phyloP scores from a whole-genome alignment of 2,113 vertebrate species.

The Lethenteron camtschaticum region DNA sequence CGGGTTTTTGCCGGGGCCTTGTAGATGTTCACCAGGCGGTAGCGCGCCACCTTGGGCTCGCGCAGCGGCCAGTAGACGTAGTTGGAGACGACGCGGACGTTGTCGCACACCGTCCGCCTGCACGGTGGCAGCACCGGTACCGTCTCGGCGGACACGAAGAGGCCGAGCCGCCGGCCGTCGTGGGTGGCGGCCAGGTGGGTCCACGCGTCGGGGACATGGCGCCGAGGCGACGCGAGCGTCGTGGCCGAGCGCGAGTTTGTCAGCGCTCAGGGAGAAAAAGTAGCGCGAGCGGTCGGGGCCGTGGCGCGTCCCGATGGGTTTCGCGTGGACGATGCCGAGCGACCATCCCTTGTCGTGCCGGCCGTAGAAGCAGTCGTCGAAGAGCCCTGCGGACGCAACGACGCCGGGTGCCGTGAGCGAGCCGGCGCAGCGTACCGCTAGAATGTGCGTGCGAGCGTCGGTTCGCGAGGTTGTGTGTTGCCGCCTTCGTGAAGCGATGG shows the following conservation, averaged over 20 bases:
- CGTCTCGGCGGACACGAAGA: no score
- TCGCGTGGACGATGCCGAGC: slow-evolving; percentile 39
- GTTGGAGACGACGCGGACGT: no score
- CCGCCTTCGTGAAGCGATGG: no score
- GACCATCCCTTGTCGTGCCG: slow-evolving; percentile 89
- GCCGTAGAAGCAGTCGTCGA: slow-evolving; percentile 91
- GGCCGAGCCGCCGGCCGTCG: no score
- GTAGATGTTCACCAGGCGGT: slow-evolving; percentile 67
- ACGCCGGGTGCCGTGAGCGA: no score
- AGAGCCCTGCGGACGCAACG: no score
- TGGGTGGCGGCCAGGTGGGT: slow-evolving; percentile 64
- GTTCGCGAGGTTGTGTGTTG: no score
- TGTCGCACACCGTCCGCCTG: no score
- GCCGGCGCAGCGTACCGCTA: no score
- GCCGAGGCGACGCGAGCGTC: slow-evolving; percentile 51
- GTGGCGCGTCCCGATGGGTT: slow-evolving; percentile 32
- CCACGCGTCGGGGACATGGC: slow-evolving; percentile 72
- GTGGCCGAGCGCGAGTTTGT: slow-evolving; percentile 74
- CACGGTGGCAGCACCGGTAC: no score
- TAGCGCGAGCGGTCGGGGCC: slow-evolving; percentile 49
- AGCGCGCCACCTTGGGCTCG: slow-evolving; percentile 51
- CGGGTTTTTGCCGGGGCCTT: slow-evolving; percentile 38
- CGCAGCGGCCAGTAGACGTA: slow-evolving; percentile 60
- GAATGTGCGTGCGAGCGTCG: no score
- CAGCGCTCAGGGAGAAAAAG: slow-evolving; percentile 94